Evolutionary conservation across 2,797 vertebrate genomes (phyloP), one percentile per base, ranked within the genome.

Genomic region (Rhinoraja longicauda): DNA sequence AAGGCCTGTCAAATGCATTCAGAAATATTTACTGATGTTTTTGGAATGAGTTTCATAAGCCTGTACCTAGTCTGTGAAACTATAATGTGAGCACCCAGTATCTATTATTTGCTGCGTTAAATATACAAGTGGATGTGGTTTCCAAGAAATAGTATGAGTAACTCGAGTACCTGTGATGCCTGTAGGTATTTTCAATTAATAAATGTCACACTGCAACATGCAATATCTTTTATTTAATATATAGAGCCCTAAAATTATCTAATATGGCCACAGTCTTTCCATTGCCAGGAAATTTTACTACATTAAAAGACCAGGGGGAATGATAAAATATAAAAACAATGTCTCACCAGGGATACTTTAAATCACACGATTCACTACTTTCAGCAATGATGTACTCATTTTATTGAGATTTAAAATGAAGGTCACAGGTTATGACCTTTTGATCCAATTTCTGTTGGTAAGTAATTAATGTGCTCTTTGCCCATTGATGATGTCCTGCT

Each of bases 111-210:
- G 57, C 24, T 82, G 2, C 7, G 24, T 10, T 29, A 29, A 82
- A 57, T 82, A 4, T 26, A 57, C 29, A 10, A 26, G 24, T 21
- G 79, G 4, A 82, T 57, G 24, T 8, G 57, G 0, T 26, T 82
- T 53, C 24, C 21, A 78, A 77, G 39, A 78, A 78, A 39, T 5
- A 78, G 4, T 39, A 15, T 78, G 29, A 26, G 79, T 53, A 57
- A 57, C 45, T 82, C 21, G 21, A 82, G 79, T 82, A 57, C 24
- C 45, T 57, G 24, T 13, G 45, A 57, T 9, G 19, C 24, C 45
- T 57, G 24, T 82, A 82, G 78, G 36, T 81, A 81, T 81, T 81
- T 45, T 81, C 78, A 81, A 79, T 79, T 39, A 79, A 79, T 53
- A 39, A 19, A 7, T 39, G 32, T 39, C 36, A 8, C 76, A 78